Evolutionary conservation across 2,888 invertebrate genomes (phyloP).

Genomic region (Folsomia candida): DNA sequence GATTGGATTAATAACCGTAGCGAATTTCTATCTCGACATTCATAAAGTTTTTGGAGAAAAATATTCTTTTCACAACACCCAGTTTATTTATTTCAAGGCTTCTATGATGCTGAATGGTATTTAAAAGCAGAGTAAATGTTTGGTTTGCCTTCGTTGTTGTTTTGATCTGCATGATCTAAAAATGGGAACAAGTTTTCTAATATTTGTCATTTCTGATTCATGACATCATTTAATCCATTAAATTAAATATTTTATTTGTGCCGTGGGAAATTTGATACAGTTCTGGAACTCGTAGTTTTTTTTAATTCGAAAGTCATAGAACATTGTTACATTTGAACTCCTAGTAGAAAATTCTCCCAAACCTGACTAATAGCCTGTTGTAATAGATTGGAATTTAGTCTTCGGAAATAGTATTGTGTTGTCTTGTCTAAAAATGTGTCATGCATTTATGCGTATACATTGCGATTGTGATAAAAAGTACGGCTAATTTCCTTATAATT

Average conservation of each 20-base stretch:
- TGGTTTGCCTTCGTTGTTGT: not conserved
- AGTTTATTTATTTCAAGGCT: not conserved
- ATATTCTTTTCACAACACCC: not conserved
- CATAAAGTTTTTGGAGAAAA: not conserved
- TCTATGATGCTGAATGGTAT: not conserved
- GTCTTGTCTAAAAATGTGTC: too few species aligned
- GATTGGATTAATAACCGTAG: conserved; percentile 13
- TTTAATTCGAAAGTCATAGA: too few species aligned
- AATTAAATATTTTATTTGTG: not conserved
- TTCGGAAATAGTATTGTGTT: too few species aligned
- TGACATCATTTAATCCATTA: conserved; percentile 3
- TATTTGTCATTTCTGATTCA: conserved; percentile 3
- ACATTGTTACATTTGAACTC: too few species aligned
- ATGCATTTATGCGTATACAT: too few species aligned
- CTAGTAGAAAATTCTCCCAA: too few species aligned
- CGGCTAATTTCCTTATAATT: too few species aligned
- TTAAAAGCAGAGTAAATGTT: not conserved
- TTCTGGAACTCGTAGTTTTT: too few species aligned
- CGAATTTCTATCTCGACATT: not conserved
- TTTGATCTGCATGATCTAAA: not conserved
- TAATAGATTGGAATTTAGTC: too few species aligned
- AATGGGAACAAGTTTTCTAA: conserved; percentile 7
- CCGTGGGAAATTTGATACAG: conserved; percentile 17
- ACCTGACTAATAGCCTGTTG: too few species aligned
- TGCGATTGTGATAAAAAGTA: too few species aligned